Base-by-base conservation (phyloP, 1,140 invertebrate genomes). In the Schlechtendalia chinensis region DNA sequence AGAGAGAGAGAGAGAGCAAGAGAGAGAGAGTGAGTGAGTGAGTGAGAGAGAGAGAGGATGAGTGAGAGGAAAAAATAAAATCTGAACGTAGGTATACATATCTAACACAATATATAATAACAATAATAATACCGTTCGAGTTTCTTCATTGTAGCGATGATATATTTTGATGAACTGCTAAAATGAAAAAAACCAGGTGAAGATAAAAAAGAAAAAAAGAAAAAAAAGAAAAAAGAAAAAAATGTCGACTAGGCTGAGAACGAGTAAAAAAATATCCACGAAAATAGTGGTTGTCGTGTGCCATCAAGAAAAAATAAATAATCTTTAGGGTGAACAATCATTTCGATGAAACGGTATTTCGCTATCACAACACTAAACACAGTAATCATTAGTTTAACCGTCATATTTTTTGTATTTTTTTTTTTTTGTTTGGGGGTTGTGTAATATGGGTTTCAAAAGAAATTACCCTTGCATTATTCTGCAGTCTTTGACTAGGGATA, bases 101-200 rank as follows among this genome's bases (percentile, higher is more conserved):
- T 77, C 54, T 47, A 61, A 61, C 74, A 77, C 74, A 77, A 61
- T 63, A 59, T 69, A 71, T 75, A 75, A 59, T 75, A 75, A 75
- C 54, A 24, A 63, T 61, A 77, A 77, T 77, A 63, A 79, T 79
- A 50, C 56, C 58, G 58, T 79, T 63, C 58, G 27, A 79, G 75
- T 79, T 79, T 79, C 39, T 50, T 47, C 58, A 79, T 79, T 63
- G 58, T 63, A 29, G 14, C 39, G 58, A 79, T 79, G 75, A 79
- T 77, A 58, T 8, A 79, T 79, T 79, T 79, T 79, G 75, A 79
- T 79, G 75, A 79, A 79, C 75, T 79, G 56, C 58, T 39, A 79
- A 47, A 72, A 50, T 79, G 22, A 50, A 61, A 79, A 75, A 79
- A 59, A 79, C 56, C 75, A 79, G 75, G 75, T 79, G 75, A 63